These are phyloP conservation scores for Tricholaema leucomelas DNA, from an alignment of 2,113 vertebrate species.

Conservation along the genomic window DNA sequence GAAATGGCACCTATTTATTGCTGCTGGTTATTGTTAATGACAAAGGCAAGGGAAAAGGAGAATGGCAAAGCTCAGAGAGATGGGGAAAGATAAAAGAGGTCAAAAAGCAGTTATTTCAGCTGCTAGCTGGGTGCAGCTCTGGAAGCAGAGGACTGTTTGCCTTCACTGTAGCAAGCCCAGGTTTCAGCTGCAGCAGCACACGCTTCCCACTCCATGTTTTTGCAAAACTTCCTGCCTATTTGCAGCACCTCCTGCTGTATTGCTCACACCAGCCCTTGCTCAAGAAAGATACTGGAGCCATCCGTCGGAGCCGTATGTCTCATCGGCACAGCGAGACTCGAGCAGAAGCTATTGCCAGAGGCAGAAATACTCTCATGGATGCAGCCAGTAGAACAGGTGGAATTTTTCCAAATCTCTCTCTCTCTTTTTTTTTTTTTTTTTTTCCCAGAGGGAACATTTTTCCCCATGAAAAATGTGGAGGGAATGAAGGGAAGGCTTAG, in stretches of 20 bases:
- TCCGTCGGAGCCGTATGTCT: conserved; percentile 54
- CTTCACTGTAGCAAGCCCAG: conserved; percentile 19
- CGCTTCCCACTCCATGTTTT: conserved; percentile 63
- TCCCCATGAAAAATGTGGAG: conserved; percentile 34
- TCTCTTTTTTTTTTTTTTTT: no score
- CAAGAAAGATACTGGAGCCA: conserved; percentile 59
- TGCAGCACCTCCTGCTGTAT: conserved; percentile 68
- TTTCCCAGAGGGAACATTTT: conserved; percentile 33
- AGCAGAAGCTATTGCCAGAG: conserved; percentile 60
- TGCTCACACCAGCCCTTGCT: conserved; percentile 61
- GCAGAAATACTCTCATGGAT: conserved; percentile 58
- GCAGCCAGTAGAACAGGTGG: conserved; percentile 59
- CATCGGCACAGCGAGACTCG: conserved; percentile 25
- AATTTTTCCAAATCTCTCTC: conserved; percentile 54
- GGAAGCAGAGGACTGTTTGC: conserved; percentile 53
- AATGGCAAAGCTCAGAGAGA: background rate
- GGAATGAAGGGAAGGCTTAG: conserved; percentile 24
- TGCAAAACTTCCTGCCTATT: conserved; percentile 69
- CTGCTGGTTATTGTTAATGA: conserved; percentile 40
- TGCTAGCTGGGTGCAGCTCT: background rate
- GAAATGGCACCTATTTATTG: conserved; percentile 51
- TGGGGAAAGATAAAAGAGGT: conserved; percentile 30
- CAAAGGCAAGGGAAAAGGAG: conserved; percentile 38
- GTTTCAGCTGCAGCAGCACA: conserved; percentile 56
- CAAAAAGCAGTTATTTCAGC: conserved; percentile 45